phyloP scores from a whole-genome alignment of 1,140 invertebrate species.

The Drosophila yakuba region DNA sequence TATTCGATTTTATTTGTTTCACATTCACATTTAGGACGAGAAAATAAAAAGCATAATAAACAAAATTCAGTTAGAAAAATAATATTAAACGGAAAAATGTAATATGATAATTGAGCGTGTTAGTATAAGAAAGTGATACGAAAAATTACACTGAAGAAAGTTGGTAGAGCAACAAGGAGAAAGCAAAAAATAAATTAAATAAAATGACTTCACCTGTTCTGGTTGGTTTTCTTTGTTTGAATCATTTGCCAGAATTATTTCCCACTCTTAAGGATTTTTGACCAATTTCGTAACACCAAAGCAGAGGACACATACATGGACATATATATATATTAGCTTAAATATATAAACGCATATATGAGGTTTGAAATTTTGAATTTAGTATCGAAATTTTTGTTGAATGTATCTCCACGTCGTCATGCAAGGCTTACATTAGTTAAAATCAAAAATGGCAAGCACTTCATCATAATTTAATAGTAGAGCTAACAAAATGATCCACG shows the following conservation, averaged over 20 bases:
- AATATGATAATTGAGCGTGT: slow-evolving; percentile 11
- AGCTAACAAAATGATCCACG: background rate
- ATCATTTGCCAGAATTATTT: slow-evolving; percentile 11
- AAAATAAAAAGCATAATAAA: slow-evolving; percentile 44
- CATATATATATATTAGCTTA: slow-evolving; percentile 42
- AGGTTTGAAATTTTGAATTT: slow-evolving; percentile 35
- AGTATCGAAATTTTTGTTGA: slow-evolving; percentile 11
- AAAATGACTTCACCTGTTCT: slow-evolving; percentile 63
- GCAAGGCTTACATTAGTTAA: slow-evolving; percentile 19
- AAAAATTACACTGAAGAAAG: background rate
- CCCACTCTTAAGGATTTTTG: slow-evolving; percentile 18
- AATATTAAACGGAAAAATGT: slow-evolving; percentile 25
- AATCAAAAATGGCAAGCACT: slow-evolving; percentile 12
- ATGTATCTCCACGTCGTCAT: slow-evolving; percentile 32
- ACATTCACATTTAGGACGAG: slow-evolving; percentile 43
- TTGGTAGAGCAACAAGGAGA: slow-evolving; percentile 10
- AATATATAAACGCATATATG: slow-evolving; percentile 49
- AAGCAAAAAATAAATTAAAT: slow-evolving; percentile 17
- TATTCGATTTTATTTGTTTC: slow-evolving; percentile 22
- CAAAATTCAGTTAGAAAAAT: slow-evolving; percentile 27
- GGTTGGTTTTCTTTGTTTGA: slow-evolving; percentile 22
- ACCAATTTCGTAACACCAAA: slow-evolving; percentile 50
- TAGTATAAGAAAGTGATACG: slow-evolving; percentile 5
- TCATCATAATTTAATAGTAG: background rate
- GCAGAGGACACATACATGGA: slow-evolving; percentile 42